phyloP scores from a whole-genome alignment of 2,888 invertebrate species.

The Heliconius hortense region DNA sequence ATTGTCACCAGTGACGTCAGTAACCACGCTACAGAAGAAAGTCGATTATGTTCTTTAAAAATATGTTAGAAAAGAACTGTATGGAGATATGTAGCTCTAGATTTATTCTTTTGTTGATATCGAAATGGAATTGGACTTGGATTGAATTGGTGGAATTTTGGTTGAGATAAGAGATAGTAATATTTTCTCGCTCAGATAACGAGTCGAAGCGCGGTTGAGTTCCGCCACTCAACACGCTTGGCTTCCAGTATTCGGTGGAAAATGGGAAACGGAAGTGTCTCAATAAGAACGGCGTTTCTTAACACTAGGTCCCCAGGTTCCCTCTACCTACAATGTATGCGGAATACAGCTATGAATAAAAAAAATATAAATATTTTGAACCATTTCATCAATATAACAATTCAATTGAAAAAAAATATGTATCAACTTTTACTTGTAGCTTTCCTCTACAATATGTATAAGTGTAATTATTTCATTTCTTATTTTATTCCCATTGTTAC shows the following conservation, averaged over 20 bases:
- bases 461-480: neutral
- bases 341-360: too few relatives aligned
- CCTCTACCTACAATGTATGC: too few relatives aligned
- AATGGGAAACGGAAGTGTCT: too few relatives aligned
- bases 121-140: neutral
- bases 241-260: too few relatives aligned
- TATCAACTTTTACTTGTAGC: neutral
- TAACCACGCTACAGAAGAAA: conserved; percentile 19
- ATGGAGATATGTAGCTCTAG: neutral
- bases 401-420: neutral
- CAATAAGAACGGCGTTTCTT: too few relatives aligned
- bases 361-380: neutral
- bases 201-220: too few relatives aligned
- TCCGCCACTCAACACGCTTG: too few relatives aligned
- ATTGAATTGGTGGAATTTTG: neutral
- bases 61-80: conserved; percentile 16
- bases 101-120: conserved; percentile 7
- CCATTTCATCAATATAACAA: neutral
- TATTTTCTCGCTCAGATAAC: too few relatives aligned
- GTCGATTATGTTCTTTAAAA: conserved; percentile 23
- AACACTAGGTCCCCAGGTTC: too few relatives aligned
- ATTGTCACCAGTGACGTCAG: conserved; percentile 24
- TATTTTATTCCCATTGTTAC: neutral
- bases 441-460: neutral
- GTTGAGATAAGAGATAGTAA: neutral